phyloP scores from a whole-genome alignment of 2,113 vertebrate species.

The Ia io region DNA sequence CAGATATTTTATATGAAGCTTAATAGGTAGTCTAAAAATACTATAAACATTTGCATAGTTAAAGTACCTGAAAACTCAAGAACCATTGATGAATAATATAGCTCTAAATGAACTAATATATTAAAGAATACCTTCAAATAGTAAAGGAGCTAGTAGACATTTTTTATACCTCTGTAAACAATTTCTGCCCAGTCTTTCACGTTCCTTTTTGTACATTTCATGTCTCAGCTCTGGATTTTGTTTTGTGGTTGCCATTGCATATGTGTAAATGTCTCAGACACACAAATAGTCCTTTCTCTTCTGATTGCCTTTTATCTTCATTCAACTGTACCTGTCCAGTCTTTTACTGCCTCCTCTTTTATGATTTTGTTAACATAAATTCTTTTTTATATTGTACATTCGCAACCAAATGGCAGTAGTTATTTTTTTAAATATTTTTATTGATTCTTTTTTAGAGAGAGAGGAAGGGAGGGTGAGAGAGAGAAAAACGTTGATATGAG shows the following conservation, averaged over 20 bases:
- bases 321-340: background rate
- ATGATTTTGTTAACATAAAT: background rate
- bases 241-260: background rate
- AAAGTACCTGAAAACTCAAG: background rate
- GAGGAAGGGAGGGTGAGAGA: too few species aligned
- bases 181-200: background rate
- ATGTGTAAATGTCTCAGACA: background rate
- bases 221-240: background rate
- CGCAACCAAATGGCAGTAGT: background rate
- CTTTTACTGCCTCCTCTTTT: background rate
- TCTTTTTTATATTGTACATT: background rate
- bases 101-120: background rate
- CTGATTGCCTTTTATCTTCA: background rate
- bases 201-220: background rate
- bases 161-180: background rate
- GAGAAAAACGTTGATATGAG: too few species aligned
- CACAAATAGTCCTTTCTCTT: background rate
- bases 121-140: constrained; percentile 21
- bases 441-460: too few species aligned
- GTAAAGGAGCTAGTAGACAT: background rate
- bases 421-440: too few species aligned
- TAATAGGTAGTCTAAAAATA: background rate
- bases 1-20: background rate
- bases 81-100: background rate
- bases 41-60: background rate